Conservation (phyloP, 2,113 vertebrate species). For the Plestiodon gilberti region DNA sequence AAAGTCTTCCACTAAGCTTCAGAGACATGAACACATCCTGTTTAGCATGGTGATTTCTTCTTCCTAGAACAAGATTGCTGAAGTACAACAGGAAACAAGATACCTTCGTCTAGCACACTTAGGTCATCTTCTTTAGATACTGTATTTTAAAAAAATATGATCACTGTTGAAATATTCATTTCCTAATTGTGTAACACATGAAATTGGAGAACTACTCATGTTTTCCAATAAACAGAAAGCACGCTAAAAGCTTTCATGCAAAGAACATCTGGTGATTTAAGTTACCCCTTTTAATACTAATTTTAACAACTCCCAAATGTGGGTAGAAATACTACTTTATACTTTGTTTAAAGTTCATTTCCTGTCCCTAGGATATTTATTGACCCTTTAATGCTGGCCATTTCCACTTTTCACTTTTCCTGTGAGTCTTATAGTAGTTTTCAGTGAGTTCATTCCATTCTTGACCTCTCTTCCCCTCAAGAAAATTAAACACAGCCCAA, state of each 20-base stretch:
- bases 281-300: slow-evolving; percentile 68
- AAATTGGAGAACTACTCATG: slow-evolving; percentile 53
- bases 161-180: slow-evolving; percentile 68
- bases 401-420: slow-evolving; percentile 73
- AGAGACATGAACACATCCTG: slow-evolving; percentile 35
- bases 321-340: slow-evolving; percentile 74
- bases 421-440: slow-evolving; percentile 69
- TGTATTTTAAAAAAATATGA: slow-evolving; percentile 65
- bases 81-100: slow-evolving; percentile 57
- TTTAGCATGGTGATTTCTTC: slow-evolving; percentile 40
- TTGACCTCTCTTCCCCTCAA: slow-evolving; percentile 81
- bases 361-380: slow-evolving; percentile 77
- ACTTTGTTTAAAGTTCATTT: slow-evolving; percentile 82
- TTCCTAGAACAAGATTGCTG: slow-evolving; percentile 50
- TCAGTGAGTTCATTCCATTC: slow-evolving; percentile 83
- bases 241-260: slow-evolving; percentile 61
- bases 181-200: slow-evolving; percentile 58
- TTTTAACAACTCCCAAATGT: slow-evolving; percentile 76
- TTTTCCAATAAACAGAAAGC: slow-evolving; percentile 68
- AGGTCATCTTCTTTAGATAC: slow-evolving; percentile 60
- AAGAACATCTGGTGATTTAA: slow-evolving; percentile 73
- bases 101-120: slow-evolving; percentile 32
- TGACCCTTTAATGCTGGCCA: slow-evolving; percentile 76
- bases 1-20: slow-evolving; percentile 27
- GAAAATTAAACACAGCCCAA: slow-evolving; percentile 81